These are phyloP conservation scores for Synanceia verrucosa DNA, from an alignment of 2,797 vertebrate genomes.

Conservation along the genomic window DNA sequence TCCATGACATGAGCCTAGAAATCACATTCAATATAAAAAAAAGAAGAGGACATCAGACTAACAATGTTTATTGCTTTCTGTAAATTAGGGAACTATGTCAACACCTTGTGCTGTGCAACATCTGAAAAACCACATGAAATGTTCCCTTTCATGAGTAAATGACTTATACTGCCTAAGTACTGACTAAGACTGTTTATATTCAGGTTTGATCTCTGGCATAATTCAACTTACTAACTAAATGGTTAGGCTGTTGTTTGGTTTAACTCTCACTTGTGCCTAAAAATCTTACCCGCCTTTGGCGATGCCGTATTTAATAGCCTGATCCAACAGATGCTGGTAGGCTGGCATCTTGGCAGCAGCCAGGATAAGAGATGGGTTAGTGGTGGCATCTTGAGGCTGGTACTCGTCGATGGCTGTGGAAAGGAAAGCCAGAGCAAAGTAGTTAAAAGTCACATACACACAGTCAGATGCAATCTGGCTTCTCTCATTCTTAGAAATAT, in stretches of 20 bases:
- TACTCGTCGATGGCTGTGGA: constrained; percentile 93
- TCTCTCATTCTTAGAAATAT: background rate
- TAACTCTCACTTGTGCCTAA: background rate
- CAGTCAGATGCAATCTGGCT: background rate
- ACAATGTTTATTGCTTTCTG: background rate
- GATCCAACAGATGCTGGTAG: constrained; percentile 90
- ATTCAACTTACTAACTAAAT: background rate
- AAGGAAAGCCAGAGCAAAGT: background rate
- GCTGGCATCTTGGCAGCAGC: constrained; percentile 94
- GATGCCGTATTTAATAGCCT: constrained; percentile 90
- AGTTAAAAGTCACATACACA: background rate
- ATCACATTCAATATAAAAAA: background rate
- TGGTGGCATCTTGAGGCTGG: constrained; percentile 97
- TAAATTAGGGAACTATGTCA: constrained; percentile 18
- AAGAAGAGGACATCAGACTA: background rate
- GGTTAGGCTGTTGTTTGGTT: background rate
- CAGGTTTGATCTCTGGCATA: background rate
- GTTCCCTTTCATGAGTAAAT: background rate
- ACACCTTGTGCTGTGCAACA: constrained; percentile 1
- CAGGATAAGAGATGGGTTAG: constrained; percentile 96
- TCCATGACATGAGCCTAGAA: background rate
- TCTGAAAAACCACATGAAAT: background rate
- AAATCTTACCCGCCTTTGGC: constrained; percentile 89
- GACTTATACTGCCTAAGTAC: background rate
- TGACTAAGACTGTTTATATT: background rate